These are phyloP conservation scores for Tineola bisselliella DNA, from an alignment of 2,888 invertebrate species.

Conservation along the genomic window DNA sequence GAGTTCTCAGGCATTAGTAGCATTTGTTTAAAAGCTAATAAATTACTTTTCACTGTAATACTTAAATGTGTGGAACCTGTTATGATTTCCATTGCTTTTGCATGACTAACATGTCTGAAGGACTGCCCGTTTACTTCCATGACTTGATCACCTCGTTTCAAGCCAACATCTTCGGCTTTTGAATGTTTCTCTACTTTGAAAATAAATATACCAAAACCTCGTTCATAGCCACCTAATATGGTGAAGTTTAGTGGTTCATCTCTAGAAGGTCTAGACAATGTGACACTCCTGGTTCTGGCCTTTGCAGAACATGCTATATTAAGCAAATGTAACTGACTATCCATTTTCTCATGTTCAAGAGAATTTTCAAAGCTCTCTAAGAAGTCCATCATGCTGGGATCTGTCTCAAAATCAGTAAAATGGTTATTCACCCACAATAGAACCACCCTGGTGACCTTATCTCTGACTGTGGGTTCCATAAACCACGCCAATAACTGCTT, in stretches of 20 bases:
- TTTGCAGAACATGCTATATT: conserved; percentile 98
- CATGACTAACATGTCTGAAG: conserved; percentile 92
- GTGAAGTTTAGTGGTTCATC: conserved; percentile 95
- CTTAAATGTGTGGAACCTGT: conserved; percentile 94
- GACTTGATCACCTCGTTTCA: conserved; percentile 97
- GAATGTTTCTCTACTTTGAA: conserved; percentile 93
- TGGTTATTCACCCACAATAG: conserved; percentile 99
- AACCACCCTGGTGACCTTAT: conserved; percentile 94
- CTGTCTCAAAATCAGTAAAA: conserved; percentile 97
- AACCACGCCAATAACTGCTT: conserved; percentile 91
- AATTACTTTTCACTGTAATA: conserved; percentile 96
- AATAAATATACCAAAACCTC: conserved; percentile 93
- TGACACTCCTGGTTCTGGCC: conserved; percentile 90
- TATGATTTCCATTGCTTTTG: conserved; percentile 91
- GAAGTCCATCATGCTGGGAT: conserved; percentile 96
- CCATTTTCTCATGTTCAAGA: conserved; percentile 86
- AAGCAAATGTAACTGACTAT: conserved; percentile 81
- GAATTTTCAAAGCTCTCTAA: conserved; percentile 90
- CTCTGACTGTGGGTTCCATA: conserved; percentile 78
- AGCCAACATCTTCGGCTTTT: conserved; percentile 94
- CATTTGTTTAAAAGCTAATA: conserved; percentile 83
- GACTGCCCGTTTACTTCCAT: conserved; percentile 98
- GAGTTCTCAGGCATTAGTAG: conserved; percentile 80
- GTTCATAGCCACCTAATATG: conserved; percentile 92
- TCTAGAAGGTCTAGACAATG: conserved; percentile 88